phyloP scores from a whole-genome alignment of 1,140 invertebrate species.

The Aphelenchoides besseyi region DNA sequence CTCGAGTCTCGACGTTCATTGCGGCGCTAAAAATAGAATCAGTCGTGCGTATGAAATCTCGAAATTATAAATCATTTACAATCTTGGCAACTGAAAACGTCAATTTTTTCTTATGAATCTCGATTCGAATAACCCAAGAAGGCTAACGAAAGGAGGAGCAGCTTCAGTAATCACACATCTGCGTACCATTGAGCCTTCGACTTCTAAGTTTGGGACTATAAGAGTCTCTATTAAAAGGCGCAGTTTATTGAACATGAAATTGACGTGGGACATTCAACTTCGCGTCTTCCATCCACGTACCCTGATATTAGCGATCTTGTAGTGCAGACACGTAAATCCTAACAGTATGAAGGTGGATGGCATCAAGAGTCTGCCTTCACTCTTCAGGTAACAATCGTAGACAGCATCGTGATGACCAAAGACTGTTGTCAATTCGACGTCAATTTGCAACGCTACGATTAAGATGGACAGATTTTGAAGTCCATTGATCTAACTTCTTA shows the following conservation, averaged over 20 bases:
- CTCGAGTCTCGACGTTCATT: background rate
- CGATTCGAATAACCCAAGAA: background rate
- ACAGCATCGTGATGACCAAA: background rate
- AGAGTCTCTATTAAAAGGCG: too few species aligned
- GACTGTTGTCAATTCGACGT: background rate
- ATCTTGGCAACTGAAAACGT: background rate
- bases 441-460: too few species aligned
- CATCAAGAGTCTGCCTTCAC: background rate
- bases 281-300: background rate
- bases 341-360: background rate
- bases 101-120: background rate
- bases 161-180: background rate
- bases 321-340: background rate
- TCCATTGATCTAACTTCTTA: too few species aligned
- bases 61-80: background rate
- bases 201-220: background rate
- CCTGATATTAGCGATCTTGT: background rate
- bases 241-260: too few species aligned
- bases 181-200: background rate
- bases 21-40: constrained; percentile 10
- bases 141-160: background rate
- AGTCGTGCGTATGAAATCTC: background rate
- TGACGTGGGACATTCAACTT: background rate
- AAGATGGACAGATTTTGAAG: too few species aligned
- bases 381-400: background rate